A percentile compares a stretch with the other conserved stretches of the same genome.
phyloP scores from a whole-genome alignment of 2,113 vertebrate species.

The Tachysurus fulvidraco region DNA sequence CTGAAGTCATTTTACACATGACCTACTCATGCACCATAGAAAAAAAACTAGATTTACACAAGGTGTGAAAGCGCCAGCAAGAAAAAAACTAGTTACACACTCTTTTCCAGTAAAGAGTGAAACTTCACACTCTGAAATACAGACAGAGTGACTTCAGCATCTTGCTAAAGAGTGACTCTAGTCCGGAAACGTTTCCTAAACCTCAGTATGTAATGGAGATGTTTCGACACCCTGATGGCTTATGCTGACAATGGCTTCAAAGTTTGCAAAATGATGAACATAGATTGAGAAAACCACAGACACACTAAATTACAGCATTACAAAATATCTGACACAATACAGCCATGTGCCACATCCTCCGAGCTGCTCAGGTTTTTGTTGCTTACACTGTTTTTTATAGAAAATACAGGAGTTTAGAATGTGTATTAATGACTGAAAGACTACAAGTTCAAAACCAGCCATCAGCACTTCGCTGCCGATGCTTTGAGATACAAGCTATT shows the following conservation, averaged over 20 bases:
- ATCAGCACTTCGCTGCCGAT: not conserved
- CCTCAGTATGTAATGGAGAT: not conserved
- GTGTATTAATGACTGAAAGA: not conserved
- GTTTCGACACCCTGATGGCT: conserved; percentile 8
- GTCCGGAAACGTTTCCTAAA: conserved; percentile 3
- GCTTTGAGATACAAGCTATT: not conserved
- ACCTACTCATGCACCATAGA: not conserved
- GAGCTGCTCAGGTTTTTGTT: not conserved
- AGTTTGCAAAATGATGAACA: conserved; percentile 12
- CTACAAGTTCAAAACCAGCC: not conserved
- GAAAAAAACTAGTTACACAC: not conserved
- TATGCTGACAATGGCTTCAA: conserved; percentile 4
- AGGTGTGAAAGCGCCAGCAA: not conserved
- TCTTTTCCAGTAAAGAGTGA: conserved; percentile 33
- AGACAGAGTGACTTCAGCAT: conserved; percentile 6
- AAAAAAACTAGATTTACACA: not conserved
- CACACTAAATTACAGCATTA: conserved; percentile 23
- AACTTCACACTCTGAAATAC: conserved; percentile 7
- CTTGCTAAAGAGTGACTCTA: conserved; percentile 27
- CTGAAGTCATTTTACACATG: not conserved
- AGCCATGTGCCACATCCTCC: not conserved
- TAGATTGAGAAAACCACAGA: conserved; percentile 22
- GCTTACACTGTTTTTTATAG: not conserved
- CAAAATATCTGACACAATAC: conserved; percentile 9
- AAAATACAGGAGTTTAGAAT: not conserved